These are phyloP conservation scores for Littorina saxatilis DNA, from an alignment of 1,140 invertebrate genomes.

Conservation along the genomic window DNA sequence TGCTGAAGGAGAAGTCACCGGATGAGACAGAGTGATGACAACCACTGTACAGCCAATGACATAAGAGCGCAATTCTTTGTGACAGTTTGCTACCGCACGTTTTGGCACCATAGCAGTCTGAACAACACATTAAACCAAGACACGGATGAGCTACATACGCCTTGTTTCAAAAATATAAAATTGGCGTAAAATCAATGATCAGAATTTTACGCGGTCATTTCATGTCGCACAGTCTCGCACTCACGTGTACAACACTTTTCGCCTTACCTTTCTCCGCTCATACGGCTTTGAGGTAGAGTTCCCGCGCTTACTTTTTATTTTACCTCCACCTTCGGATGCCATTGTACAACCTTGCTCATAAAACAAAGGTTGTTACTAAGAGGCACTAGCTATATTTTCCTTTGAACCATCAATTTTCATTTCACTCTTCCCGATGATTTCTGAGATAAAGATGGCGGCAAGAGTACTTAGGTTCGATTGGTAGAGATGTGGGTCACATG, in stretches of 20 bases:
- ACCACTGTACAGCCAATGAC: too few relatives aligned
- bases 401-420: slow-evolving; percentile 33
- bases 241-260: slow-evolving; percentile 45
- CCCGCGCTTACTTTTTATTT: slow-evolving; percentile 44
- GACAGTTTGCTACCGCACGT: too few relatives aligned
- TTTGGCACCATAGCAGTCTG: too few relatives aligned
- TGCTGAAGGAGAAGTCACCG: too few relatives aligned
- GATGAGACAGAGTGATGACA: too few relatives aligned
- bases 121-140: too few relatives aligned
- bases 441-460: slow-evolving; percentile 53
- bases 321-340: slow-evolving; percentile 48
- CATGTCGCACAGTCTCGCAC: background rate
- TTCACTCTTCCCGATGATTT: slow-evolving; percentile 29
- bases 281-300: slow-evolving; percentile 49
- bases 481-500: slow-evolving; percentile 42
- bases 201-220: background rate
- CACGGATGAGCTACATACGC: too few relatives aligned
- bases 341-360: slow-evolving; percentile 37
- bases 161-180: too few relatives aligned
- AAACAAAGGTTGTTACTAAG: slow-evolving; percentile 26
- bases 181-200: too few relatives aligned
- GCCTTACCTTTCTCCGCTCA: slow-evolving; percentile 48
- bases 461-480: slow-evolving; percentile 45
- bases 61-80: too few relatives aligned
- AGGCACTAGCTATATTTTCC: slow-evolving; percentile 18